A percentile compares a stretch with the other conserved stretches of the same genome.
Evolutionary conservation across 2,797 vertebrate species (phyloP).

Genomic region (Sebastes matsubarae): DNA sequence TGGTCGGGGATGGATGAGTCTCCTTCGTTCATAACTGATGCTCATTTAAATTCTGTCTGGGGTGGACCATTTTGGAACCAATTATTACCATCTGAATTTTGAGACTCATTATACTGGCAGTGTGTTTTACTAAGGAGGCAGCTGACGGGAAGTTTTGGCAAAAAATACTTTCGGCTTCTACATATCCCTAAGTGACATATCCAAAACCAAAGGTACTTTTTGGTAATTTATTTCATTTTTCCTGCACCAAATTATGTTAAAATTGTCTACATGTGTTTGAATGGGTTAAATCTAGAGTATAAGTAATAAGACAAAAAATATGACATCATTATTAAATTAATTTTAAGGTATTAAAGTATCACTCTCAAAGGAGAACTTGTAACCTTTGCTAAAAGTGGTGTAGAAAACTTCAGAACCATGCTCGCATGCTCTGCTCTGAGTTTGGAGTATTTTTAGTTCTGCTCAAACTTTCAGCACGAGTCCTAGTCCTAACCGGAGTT

Average conservation of each 20-base stretch:
- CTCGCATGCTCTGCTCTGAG: not conserved
- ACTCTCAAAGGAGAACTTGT: conserved; percentile 1
- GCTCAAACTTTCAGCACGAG: conserved; percentile 19
- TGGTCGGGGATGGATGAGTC: not conserved
- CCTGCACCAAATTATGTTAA: not conserved
- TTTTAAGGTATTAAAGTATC: not conserved
- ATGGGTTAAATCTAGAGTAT: not conserved
- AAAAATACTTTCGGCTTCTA: not conserved
- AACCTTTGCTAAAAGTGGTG: conserved; percentile 24
- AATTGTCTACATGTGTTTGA: not conserved
- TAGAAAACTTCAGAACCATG: conserved; percentile 17
- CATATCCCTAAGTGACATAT: not conserved
- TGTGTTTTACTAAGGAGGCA: conserved; percentile 15
- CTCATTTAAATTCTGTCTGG: conserved; percentile 25
- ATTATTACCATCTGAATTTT: conserved; percentile 35
- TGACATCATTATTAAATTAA: not conserved
- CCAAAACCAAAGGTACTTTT: not conserved
- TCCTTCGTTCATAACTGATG: conserved; percentile 9
- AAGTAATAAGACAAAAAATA: not conserved
- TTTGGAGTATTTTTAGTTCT: conserved; percentile 42
- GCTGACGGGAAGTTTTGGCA: conserved; percentile 4
- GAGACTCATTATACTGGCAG: conserved; percentile 28
- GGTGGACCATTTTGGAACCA: conserved; percentile 33
- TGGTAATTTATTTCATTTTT: not conserved
- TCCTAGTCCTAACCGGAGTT: conserved; percentile 32